Evolutionary conservation across 2,113 vertebrate species (phyloP).

Genomic region (Alces alces): DNA sequence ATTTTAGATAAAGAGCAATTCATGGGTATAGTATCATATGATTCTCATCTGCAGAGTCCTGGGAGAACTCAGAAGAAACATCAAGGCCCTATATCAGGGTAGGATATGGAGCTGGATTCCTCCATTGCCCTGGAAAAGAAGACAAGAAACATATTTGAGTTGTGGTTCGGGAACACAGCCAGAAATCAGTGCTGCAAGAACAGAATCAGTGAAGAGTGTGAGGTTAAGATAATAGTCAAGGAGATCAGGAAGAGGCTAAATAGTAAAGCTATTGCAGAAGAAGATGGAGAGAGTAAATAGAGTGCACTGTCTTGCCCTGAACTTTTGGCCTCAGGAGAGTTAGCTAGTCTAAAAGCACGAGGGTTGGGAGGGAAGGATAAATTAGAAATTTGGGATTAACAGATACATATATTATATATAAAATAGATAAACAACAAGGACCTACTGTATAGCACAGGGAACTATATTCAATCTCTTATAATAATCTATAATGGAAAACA

Average conservation of each 20-base stretch:
- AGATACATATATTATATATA: neutral
- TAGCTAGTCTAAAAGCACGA: neutral
- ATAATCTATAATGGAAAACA: neutral
- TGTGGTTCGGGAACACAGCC: neutral
- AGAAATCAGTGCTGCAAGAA: conserved; percentile 15
- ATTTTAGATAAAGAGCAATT: neutral
- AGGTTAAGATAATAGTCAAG: neutral
- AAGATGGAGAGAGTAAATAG: neutral
- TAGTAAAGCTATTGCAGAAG: neutral
- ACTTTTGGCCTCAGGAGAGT: neutral
- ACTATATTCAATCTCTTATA: neutral
- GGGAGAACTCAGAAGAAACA: neutral
- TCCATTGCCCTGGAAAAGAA: conserved; percentile 18
- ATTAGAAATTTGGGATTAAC: neutral
- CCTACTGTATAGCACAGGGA: neutral
- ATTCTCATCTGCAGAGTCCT: conserved; percentile 6
- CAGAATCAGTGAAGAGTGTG: neutral
- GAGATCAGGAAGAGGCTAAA: conserved; percentile 6
- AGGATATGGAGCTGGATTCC: neutral
- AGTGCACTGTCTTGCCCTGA: neutral
- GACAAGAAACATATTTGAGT: neutral
- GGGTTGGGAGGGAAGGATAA: neutral
- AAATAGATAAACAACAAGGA: neutral
- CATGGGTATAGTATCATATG: neutral
- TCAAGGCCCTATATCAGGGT: neutral